phyloP scores from a whole-genome alignment of 2,113 vertebrate genomes.

The Calidris pugnax region DNA sequence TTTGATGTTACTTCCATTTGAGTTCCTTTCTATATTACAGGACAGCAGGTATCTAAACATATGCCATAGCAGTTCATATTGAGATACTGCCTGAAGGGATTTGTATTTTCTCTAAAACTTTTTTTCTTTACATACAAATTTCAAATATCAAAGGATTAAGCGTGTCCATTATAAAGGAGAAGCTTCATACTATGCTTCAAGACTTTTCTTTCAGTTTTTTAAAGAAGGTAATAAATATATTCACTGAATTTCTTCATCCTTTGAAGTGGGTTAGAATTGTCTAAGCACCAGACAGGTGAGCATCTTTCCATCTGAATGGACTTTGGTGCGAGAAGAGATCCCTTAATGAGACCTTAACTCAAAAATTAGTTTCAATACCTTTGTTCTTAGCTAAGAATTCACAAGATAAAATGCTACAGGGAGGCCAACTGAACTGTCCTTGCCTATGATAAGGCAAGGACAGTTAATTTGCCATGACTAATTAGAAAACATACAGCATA shows the following conservation, averaged over 20 bases:
- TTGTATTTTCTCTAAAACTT: not conserved
- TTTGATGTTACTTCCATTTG: not conserved
- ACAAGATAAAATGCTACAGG: constrained; percentile 21
- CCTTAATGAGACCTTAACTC: not conserved
- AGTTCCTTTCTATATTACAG: not conserved
- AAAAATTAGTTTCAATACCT: constrained; percentile 41
- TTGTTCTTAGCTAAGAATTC: constrained; percentile 47
- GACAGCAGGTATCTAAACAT: not conserved
- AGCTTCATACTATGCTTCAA: not conserved
- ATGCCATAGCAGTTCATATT: not conserved
- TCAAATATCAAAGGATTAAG: not conserved
- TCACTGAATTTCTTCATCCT: not conserved
- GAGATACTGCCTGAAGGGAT: not conserved
- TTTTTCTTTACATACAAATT: not conserved
- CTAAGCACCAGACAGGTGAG: not conserved
- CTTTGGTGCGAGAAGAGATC: not conserved
- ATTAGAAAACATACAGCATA: constrained; percentile 73
- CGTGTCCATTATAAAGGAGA: not conserved
- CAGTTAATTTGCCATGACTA: constrained; percentile 79
- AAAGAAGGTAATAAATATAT: not conserved
- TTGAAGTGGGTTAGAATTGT: not conserved
- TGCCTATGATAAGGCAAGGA: constrained; percentile 58
- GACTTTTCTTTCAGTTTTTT: not conserved
- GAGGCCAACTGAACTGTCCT: constrained; percentile 63
- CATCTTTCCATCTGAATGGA: not conserved